phyloP scores from a whole-genome alignment of 2,113 vertebrate genomes.

The Excalfactoria chinensis region DNA sequence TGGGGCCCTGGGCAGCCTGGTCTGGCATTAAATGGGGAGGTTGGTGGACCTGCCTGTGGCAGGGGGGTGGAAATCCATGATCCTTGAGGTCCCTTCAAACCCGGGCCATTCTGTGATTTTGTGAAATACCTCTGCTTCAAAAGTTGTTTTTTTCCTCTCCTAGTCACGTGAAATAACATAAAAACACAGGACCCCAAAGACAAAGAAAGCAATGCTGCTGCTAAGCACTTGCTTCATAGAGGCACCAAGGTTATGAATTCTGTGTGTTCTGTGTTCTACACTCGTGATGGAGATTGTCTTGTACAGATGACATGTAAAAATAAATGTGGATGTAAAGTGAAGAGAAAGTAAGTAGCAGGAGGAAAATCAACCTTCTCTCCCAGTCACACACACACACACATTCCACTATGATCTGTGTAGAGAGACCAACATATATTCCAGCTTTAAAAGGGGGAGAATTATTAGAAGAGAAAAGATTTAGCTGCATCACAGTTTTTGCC shows the following conservation, averaged over 20 bases:
- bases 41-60: too few species aligned
- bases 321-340: not conserved
- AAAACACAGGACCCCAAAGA: constrained; percentile 21
- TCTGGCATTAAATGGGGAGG: too few species aligned
- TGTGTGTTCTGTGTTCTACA: not conserved
- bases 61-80: too few species aligned
- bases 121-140: not conserved
- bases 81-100: too few species aligned
- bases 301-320: constrained; percentile 10
- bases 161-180: not conserved
- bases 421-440: not conserved
- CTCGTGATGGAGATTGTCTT: constrained; percentile 8
- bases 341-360: not conserved
- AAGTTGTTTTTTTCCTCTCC: not conserved
- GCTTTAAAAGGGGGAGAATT: not conserved
- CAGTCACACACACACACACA: not conserved
- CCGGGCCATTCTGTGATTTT: too few species aligned
- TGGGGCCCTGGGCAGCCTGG: too few species aligned
- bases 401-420: not conserved
- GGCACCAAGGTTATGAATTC: constrained; percentile 18
- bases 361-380: not conserved
- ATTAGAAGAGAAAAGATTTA: not conserved
- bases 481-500: not conserved
- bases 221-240: not conserved
- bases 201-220: not conserved